Evolutionary conservation across 2,888 invertebrate genomes (phyloP), one percentile per base, ranked within the genome.

Genomic region (Acanthosoma haemorrhoidale): DNA sequence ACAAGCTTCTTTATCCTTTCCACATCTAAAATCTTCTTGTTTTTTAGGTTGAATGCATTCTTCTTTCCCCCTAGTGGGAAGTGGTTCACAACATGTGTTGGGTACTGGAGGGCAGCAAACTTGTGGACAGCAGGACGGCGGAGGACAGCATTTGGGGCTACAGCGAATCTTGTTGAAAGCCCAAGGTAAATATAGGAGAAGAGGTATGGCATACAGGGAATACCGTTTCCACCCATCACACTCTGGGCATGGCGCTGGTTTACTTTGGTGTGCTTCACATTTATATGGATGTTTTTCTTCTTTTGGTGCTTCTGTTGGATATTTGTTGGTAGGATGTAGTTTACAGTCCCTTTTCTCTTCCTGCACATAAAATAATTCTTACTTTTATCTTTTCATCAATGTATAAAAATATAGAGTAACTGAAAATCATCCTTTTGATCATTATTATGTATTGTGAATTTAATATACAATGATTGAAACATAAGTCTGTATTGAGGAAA

Each of bases 141-240:
- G 71, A 13, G 71, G 71, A 39, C 73, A 73, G 43, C 73, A 73
- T 34, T 61, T 69, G 6, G 73, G 71, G 11, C 39, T 66, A 18
- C 73, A 73, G 21, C 51, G 34, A 18, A 38, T 25, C 51, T 61
- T 60, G 13, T 39, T 61, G n/a, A 70, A 16, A 13, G 72, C 59
- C 72, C 71, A 73, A 9, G 73, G 72, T 15, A 73, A 15, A 61
- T 68, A 71, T 9, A 70, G 16, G 4, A 71, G 57, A 0, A 68
- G 38, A 4, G 73, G 73, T 21, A 73, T 36, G 13, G 68, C 69
- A 61, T 72, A 73, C 15, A 73, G 25, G n/a, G 66, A 31, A 16
- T 70, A 70, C 21, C 64, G 63, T 43, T 69, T 71, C 73, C 73
- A 72, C 13, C 71, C 29, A 11, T 57, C 63, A 29, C 73, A 73